phyloP scores from a whole-genome alignment of 2,888 invertebrate species.

The Tribolium freemani region DNA sequence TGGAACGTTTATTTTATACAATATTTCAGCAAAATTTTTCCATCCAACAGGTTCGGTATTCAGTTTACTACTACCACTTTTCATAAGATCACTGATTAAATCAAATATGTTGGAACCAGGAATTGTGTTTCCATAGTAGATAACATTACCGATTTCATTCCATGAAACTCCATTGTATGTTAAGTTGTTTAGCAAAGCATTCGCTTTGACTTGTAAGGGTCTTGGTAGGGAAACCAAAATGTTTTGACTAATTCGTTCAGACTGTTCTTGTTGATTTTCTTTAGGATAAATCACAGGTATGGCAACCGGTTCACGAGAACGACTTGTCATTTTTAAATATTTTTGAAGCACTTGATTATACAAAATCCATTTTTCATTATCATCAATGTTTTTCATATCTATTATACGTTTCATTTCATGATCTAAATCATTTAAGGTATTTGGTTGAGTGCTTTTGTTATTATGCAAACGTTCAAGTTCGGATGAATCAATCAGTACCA shows the following conservation, averaged over 20 bases:
- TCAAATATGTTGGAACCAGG: conserved; percentile 2
- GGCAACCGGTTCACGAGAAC: neutral
- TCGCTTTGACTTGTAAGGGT: neutral
- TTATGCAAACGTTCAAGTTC: neutral
- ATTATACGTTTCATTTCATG: conserved; percentile 51
- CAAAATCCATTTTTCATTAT: conserved; percentile 7
- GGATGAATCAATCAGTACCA: conserved; percentile 28
- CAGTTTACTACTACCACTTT: neutral
- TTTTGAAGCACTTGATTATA: conserved; percentile 7
- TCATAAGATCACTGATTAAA: neutral
- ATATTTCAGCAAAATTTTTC: neutral
- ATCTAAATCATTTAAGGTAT: neutral
- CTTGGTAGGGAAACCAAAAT: neutral
- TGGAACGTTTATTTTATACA: neutral
- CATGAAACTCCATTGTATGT: neutral
- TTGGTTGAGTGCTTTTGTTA: neutral
- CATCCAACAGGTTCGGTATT: neutral
- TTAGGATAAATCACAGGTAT: neutral
- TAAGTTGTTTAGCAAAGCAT: neutral
- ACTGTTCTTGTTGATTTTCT: neutral
- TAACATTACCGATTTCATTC: neutral
- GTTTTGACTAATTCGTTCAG: neutral
- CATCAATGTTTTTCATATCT: conserved; percentile 39
- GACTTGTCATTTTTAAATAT: neutral
- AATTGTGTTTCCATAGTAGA: neutral